These are phyloP conservation scores for Atractosteus spatula DNA, from an alignment of 2,113 vertebrate species.

Conservation along the genomic window DNA sequence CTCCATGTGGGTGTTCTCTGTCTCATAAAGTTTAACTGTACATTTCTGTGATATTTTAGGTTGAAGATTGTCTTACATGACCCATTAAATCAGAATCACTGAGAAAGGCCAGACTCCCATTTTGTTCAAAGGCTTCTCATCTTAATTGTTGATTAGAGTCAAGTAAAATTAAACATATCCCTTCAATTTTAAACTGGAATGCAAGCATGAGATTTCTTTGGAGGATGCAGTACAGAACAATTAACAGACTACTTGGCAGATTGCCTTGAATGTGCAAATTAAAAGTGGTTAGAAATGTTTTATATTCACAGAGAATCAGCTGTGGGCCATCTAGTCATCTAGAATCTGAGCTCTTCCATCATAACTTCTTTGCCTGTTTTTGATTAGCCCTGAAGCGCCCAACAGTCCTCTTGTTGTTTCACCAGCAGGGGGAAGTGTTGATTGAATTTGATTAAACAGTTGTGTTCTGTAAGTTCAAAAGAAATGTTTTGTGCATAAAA, in stretches of 20 bases:
- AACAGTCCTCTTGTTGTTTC: background rate
- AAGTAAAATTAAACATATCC: background rate
- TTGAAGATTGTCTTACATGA: background rate
- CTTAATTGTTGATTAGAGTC: background rate
- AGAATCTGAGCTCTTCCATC: background rate
- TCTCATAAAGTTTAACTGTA: background rate
- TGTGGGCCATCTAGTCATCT: background rate
- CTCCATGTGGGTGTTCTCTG: no score
- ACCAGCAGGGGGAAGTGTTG: constrained; percentile 8
- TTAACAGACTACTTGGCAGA: background rate
- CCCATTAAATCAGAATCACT: background rate
- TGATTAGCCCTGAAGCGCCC: background rate
- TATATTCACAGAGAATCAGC: background rate
- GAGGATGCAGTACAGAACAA: background rate
- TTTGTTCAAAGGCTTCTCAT: background rate
- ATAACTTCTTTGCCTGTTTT: background rate
- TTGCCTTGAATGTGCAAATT: background rate
- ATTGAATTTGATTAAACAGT: background rate
- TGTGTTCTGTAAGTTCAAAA: no score
- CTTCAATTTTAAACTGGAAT: background rate
- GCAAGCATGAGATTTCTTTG: background rate
- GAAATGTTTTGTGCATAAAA: no score
- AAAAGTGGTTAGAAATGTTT: background rate
- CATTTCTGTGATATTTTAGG: background rate
- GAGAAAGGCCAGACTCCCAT: background rate